A percentile compares a stretch with the other conserved stretches of the same genome.
phyloP scores from a whole-genome alignment of 2,888 invertebrate species.

The Metopia argyrocephala region DNA sequence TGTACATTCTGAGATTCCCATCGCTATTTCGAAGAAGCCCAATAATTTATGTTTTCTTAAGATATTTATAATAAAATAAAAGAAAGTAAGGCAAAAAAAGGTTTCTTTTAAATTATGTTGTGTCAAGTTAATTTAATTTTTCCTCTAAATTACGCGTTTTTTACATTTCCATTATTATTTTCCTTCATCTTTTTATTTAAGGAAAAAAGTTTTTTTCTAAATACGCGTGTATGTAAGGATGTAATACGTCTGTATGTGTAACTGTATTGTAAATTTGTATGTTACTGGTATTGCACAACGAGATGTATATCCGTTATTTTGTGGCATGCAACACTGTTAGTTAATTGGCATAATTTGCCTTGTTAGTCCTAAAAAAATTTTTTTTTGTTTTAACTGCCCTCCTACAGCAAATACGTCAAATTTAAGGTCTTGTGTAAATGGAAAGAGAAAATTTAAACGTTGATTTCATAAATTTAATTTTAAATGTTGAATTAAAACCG shows the following conservation, averaged over 20 bases:
- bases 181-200: neutral
- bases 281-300: neutral
- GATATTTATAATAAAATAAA: neutral
- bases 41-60: neutral
- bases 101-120: slow-evolving; percentile 35
- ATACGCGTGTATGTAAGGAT: neutral
- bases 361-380: slow-evolving; percentile 39
- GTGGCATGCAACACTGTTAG: slow-evolving; percentile 57
- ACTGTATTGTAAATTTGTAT: neutral
- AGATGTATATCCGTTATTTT: slow-evolving; percentile 50
- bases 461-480: neutral
- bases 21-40: neutral
- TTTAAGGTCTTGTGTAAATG: neutral
- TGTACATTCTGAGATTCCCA: neutral
- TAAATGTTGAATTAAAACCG: slow-evolving; percentile 1
- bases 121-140: slow-evolving; percentile 51
- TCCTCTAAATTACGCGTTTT: slow-evolving; percentile 51
- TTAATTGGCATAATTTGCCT: slow-evolving; percentile 65
- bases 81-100: slow-evolving; percentile 6
- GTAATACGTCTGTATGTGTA: neutral
- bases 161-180: neutral
- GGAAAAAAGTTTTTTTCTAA: neutral
- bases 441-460: neutral
- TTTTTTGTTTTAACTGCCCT: slow-evolving; percentile 22
- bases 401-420: slow-evolving; percentile 9